phyloP scores from a whole-genome alignment of 1,140 invertebrate species.

The Eurytemora carolleeae region DNA sequence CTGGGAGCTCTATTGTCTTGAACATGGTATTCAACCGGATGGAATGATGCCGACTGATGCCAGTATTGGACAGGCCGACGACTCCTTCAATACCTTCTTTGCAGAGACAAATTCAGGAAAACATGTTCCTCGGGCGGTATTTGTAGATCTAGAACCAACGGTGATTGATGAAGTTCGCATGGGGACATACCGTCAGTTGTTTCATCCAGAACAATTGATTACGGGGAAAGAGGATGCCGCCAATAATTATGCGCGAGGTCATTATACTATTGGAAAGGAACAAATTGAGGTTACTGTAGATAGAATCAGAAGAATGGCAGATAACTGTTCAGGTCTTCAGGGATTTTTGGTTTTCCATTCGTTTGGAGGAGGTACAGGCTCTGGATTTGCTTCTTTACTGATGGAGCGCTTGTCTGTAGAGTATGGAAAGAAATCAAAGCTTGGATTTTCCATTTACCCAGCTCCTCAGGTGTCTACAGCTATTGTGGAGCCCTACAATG shows the following conservation, averaged over 20 bases:
- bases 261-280: constrained; percentile 36
- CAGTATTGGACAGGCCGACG: constrained; percentile 23
- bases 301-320: constrained; percentile 30
- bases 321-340: constrained; percentile 37
- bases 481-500: constrained; percentile 67
- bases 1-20: too few relatives aligned
- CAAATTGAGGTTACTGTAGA: constrained; percentile 29
- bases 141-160: constrained; percentile 67
- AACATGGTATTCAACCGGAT: too few relatives aligned
- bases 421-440: too few relatives aligned
- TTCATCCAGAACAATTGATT: constrained; percentile 34
- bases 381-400: constrained; percentile 21
- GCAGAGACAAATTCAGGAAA: constrained; percentile 33
- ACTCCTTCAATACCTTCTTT: constrained; percentile 35
- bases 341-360: constrained; percentile 43
- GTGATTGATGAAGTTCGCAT: constrained; percentile 44
- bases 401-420: constrained; percentile 18
- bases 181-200: constrained; percentile 32
- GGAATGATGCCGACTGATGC: constrained; percentile 21
- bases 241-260: constrained; percentile 34
- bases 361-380: too few relatives aligned
- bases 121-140: constrained; percentile 37
- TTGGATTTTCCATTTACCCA: too few relatives aligned
- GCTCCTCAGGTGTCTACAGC: constrained; percentile 40
- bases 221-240: constrained; percentile 37